Conservation (phyloP, 2,113 vertebrate species). For the Nestor notabilis region DNA sequence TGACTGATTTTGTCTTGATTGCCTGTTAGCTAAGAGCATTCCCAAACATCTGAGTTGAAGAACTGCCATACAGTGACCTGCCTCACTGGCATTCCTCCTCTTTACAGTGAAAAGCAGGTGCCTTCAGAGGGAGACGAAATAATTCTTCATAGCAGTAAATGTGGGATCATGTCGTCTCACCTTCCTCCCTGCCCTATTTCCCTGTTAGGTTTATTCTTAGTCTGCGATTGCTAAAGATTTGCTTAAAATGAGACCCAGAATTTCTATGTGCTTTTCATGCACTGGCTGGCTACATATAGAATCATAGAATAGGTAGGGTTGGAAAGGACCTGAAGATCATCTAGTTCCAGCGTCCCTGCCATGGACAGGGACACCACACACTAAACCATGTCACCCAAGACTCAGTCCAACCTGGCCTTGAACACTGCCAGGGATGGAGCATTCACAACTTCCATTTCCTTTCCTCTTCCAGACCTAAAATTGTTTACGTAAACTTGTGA, state of each 20-base stretch:
- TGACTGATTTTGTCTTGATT: not conserved
- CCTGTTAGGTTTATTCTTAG: not conserved
- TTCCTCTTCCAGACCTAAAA: not conserved
- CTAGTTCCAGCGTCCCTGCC: not conserved
- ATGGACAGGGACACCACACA: not conserved
- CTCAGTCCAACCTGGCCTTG: not conserved
- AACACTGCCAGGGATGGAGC: not conserved
- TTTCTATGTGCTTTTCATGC: accelerated
- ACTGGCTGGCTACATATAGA: accelerated
- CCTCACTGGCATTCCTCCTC: not conserved
- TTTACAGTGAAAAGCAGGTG: not conserved
- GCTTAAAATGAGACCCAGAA: not conserved
- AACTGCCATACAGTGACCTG: not conserved
- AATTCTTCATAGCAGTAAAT: not conserved
- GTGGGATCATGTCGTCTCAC: not conserved
- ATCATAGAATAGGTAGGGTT: not conserved
- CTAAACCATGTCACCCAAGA: not conserved
- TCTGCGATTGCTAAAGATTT: not conserved
- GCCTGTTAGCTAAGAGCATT: not conserved
- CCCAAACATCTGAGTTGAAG: not conserved
- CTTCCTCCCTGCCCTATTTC: not conserved
- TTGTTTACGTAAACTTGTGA: not conserved
- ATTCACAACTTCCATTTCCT: not conserved
- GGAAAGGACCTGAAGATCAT: not conserved
- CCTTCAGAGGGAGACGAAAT: not conserved